Evolutionary conservation across 2,888 invertebrate species (phyloP).

Genomic region (Nowickia ferox): DNA sequence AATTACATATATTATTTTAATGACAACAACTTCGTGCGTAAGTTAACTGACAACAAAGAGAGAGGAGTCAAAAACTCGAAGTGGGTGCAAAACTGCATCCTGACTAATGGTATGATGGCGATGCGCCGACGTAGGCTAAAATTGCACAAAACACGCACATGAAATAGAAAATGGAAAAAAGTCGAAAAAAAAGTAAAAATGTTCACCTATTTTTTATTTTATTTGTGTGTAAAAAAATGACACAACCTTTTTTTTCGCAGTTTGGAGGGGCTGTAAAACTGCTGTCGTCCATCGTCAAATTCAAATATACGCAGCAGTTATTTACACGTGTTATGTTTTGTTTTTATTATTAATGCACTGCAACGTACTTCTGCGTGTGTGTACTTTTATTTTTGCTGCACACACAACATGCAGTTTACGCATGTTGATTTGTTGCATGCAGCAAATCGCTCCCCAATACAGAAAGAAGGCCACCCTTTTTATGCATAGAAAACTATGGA

Average conservation of each 20-base stretch:
- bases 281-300: slow-evolving; percentile 63
- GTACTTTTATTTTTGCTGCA: slow-evolving; percentile 44
- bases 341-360: slow-evolving; percentile 42
- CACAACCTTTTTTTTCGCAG: slow-evolving; percentile 28
- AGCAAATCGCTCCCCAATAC: slow-evolving; percentile 23
- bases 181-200: slow-evolving; percentile 74
- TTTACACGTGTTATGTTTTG: slow-evolving; percentile 63
- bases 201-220: slow-evolving; percentile 80
- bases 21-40: slow-evolving; percentile 58
- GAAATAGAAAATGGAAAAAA: slow-evolving; percentile 60
- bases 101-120: slow-evolving; percentile 43
- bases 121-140: slow-evolving; percentile 72
- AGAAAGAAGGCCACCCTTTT: slow-evolving; percentile 32
- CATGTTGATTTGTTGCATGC: slow-evolving; percentile 71
- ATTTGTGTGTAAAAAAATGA: slow-evolving; percentile 67
- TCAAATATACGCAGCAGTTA: slow-evolving; percentile 60
- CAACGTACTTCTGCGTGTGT: neutral
- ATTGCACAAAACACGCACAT: slow-evolving; percentile 21
- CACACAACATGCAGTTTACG: slow-evolving; percentile 64
- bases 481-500: slow-evolving; percentile 27
- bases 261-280: slow-evolving; percentile 43
- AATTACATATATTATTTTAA: slow-evolving; percentile 47
- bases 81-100: slow-evolving; percentile 41
- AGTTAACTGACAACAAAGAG: slow-evolving; percentile 47
- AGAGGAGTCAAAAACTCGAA: slow-evolving; percentile 1